phyloP scores from a whole-genome alignment of 92 coral and sea anemone species.

The Pocillopora meandrina region DNA sequence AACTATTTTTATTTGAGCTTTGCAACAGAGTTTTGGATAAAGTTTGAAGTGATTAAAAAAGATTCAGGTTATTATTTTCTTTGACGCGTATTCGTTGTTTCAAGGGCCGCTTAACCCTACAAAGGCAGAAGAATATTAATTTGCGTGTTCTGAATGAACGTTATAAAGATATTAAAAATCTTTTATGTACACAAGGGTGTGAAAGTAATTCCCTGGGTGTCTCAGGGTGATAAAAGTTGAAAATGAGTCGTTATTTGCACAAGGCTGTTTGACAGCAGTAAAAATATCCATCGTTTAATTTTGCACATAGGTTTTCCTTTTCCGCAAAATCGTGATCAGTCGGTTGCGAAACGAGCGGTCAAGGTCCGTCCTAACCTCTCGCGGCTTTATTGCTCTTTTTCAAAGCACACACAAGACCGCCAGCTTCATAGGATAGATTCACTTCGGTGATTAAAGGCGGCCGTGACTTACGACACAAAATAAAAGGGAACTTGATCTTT shows the following conservation, averaged over 20 bases:
- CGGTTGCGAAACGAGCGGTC: too few relatives aligned
- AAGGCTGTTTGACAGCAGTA: not conserved
- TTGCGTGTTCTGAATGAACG: not conserved
- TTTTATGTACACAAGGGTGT: conserved; percentile 6
- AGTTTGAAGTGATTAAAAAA: not conserved
- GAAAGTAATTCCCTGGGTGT: not conserved
- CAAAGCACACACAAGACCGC: too few relatives aligned
- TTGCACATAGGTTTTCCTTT: not conserved
- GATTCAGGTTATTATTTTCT: not conserved
- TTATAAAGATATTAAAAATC: conserved; percentile 10
- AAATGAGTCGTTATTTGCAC: not conserved
- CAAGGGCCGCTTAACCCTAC: not conserved
- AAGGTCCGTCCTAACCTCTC: too few relatives aligned
- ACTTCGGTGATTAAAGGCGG: too few relatives aligned
- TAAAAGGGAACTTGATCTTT: too few relatives aligned
- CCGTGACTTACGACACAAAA: too few relatives aligned
- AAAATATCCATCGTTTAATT: not conserved
- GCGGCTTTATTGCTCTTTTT: too few relatives aligned
- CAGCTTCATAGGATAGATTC: too few relatives aligned
- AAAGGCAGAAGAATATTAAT: not conserved
- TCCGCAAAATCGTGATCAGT: too few relatives aligned
- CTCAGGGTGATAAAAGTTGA: not conserved
- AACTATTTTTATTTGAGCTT: not conserved
- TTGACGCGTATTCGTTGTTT: not conserved
- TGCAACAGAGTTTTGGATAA: not conserved